These are phyloP conservation scores for Regulus satrapa DNA, from an alignment of 2,113 vertebrate species.

Conservation along the genomic window DNA sequence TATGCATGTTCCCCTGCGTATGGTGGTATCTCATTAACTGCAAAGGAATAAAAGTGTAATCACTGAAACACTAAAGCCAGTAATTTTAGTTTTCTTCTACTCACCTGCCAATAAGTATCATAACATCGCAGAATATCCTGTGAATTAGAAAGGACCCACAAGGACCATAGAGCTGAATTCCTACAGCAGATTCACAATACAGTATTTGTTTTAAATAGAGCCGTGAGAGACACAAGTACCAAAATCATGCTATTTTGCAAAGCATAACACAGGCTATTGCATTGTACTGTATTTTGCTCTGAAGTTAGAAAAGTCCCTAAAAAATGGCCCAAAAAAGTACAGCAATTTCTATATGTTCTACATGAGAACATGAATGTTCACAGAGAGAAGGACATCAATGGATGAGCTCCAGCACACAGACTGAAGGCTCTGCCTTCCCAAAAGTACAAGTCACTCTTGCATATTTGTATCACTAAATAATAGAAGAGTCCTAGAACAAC, in stretches of 20 bases:
- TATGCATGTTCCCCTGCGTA: neutral
- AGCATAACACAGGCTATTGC: neutral
- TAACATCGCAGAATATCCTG: neutral
- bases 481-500: neutral
- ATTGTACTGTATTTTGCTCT: neutral
- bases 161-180: neutral
- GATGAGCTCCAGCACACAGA: neutral
- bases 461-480: neutral
- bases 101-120: neutral
- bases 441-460: neutral
- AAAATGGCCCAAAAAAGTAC: neutral
- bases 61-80: neutral
- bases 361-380: neutral
- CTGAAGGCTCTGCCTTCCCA: neutral
- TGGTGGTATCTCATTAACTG: neutral
- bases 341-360: neutral
- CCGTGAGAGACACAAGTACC: neutral
- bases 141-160: neutral
- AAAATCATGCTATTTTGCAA: neutral
- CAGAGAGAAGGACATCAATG: neutral
- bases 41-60: neutral
- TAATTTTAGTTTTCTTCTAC: neutral
- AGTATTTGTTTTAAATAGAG: neutral
- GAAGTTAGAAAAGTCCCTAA: neutral
- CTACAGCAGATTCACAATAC: neutral